These are phyloP conservation scores for Tenrec ecaudatus DNA, from an alignment of 2,113 vertebrate genomes.

Conservation along the genomic window DNA sequence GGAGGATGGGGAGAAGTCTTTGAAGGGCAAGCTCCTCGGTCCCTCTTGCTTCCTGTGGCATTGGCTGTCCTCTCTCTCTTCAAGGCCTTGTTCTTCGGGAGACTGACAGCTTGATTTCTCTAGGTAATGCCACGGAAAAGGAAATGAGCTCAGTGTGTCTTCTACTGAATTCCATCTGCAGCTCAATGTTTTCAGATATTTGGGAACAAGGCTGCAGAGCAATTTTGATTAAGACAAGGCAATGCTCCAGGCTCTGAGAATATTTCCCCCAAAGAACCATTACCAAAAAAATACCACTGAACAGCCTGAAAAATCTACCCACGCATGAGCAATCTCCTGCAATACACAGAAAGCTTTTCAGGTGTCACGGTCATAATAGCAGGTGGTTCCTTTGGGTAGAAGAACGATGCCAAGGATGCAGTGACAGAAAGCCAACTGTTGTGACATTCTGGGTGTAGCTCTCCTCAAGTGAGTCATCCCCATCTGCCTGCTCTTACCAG, in stretches of 20 bases:
- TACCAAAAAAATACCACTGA: conserved; percentile 71
- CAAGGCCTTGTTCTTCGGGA: conserved; percentile 55
- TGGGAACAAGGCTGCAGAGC: conserved; percentile 59
- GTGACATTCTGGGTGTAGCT: conserved; percentile 68
- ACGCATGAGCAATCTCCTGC: conserved; percentile 71
- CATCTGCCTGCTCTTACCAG: conserved; percentile 65
- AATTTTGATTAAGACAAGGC: conserved; percentile 57
- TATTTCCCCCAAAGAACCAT: conserved; percentile 74
- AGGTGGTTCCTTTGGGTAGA: conserved; percentile 76
- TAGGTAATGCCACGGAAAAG: conserved; percentile 76
- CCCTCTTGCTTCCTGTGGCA: conserved; percentile 62
- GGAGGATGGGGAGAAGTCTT: conserved; percentile 31
- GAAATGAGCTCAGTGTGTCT: conserved; percentile 81
- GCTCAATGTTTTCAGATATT: conserved; percentile 57
- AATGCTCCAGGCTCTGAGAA: conserved; percentile 66
- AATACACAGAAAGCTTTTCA: conserved; percentile 73
- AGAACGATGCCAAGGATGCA: conserved; percentile 69
- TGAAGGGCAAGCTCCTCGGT: conserved; percentile 22
- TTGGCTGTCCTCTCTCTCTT: conserved; percentile 60
- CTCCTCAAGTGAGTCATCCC: conserved; percentile 55
- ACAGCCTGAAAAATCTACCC: conserved; percentile 51
- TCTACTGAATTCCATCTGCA: conserved; percentile 81
- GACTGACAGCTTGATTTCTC: conserved; percentile 80
- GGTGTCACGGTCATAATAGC: conserved; percentile 79
- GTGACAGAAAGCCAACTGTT: conserved; percentile 67